Evolutionary conservation across 1,140 invertebrate genomes (phyloP).

Genomic region (Brachionus rubens): DNA sequence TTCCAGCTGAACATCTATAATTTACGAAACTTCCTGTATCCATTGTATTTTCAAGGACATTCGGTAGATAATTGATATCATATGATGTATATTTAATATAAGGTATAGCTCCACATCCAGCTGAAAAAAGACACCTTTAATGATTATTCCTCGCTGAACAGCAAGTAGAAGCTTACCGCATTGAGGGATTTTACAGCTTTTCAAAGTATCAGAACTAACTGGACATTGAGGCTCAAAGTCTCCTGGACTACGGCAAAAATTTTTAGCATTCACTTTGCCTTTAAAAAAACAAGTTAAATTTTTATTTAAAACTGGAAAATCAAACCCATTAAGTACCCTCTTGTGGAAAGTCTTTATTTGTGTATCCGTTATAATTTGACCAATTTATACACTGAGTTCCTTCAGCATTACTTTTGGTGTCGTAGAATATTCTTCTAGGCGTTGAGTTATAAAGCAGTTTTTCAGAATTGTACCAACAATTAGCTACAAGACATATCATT

Average conservation of each 20-base stretch:
- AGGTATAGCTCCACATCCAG: conserved; percentile 14
- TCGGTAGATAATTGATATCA: not conserved
- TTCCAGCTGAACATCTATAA: conserved; percentile 17
- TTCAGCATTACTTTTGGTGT: not conserved
- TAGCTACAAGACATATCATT: no score
- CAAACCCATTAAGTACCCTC: not conserved
- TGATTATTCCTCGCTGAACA: no score
- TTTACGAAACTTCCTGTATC: not conserved
- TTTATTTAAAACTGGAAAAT: no score
- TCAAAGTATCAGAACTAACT: not conserved
- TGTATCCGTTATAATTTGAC: not conserved
- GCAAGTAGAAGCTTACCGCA: no score
- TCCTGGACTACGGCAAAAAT: conserved; percentile 24
- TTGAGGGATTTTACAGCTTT: not conserved
- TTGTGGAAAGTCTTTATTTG: conserved; percentile 20
- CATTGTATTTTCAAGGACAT: not conserved
- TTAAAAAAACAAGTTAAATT: not conserved
- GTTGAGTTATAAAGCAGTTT: not conserved
- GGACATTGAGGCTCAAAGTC: conserved; percentile 8
- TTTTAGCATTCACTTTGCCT: not conserved
- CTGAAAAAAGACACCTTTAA: not conserved
- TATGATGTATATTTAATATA: conserved; percentile 9
- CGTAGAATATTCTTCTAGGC: conserved; percentile 1
- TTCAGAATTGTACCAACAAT: conserved; percentile 10
- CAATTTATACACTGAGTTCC: conserved; percentile 3